These are phyloP conservation scores for Philotrypesis tridentata DNA, from an alignment of 1,140 invertebrate species.

Conservation along the genomic window DNA sequence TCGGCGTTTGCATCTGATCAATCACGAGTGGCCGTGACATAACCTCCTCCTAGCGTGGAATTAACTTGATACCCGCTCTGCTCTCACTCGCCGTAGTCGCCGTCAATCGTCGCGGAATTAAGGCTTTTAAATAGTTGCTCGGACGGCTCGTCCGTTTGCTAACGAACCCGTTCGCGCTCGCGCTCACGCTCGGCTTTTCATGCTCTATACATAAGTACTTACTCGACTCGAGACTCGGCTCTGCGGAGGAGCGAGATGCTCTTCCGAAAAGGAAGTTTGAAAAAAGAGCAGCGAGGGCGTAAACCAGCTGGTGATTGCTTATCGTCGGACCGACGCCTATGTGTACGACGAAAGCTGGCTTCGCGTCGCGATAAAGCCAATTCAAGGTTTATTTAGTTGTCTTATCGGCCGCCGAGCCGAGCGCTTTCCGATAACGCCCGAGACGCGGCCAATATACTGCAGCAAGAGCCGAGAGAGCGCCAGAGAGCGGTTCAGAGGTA, in stretches of 20 bases:
- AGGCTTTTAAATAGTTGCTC: background rate
- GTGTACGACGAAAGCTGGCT: constrained; percentile 50
- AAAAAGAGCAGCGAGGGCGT: constrained; percentile 1
- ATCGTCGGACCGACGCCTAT: constrained; percentile 53
- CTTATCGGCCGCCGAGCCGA: constrained; percentile 26
- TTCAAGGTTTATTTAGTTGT: constrained; percentile 51
- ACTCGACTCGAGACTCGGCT: no score
- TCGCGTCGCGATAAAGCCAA: constrained; percentile 55
- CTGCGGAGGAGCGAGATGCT: no score
- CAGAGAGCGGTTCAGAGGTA: no score
- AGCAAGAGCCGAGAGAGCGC: no score
- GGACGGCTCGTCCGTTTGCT: no score
- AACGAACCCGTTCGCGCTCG: background rate
- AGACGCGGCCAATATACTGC: background rate
- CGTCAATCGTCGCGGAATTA: background rate
- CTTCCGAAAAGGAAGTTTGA: background rate
- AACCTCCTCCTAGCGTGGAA: constrained; percentile 2
- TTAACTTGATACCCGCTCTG: background rate
- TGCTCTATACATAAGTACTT: no score
- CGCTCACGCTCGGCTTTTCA: background rate
- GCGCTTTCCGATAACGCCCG: constrained; percentile 25
- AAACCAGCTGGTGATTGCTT: constrained; percentile 54
- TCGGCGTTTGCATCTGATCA: background rate
- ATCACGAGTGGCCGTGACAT: constrained; percentile 6
- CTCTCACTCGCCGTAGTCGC: background rate